Percentiles rank a stretch among this genome's conserved stretches.
These are phyloP conservation scores for Gastracanthus pulcherrimus DNA, from an alignment of 2,888 invertebrate species.

Conservation along the genomic window DNA sequence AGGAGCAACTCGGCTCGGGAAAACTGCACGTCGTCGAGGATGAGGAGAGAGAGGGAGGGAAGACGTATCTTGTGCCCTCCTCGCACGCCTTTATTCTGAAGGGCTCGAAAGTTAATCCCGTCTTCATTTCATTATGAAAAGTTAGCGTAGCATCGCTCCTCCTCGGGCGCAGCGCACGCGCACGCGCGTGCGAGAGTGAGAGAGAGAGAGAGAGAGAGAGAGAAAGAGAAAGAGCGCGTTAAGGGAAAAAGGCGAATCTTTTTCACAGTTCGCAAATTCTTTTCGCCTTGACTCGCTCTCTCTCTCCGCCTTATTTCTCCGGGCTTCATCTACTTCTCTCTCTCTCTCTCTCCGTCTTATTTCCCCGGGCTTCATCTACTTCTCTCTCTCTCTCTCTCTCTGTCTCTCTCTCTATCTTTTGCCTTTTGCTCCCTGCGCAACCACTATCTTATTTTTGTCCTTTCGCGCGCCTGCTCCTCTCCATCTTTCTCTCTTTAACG, in stretches of 20 bases:
- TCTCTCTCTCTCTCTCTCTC: slow-evolving; percentile 20
- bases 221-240: not conserved
- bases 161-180: too few relatives aligned
- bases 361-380: not conserved
- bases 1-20: not conserved
- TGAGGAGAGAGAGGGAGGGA: not conserved
- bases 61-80: not conserved
- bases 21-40: not conserved
- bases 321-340: slow-evolving; percentile 32
- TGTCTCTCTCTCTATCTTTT: too few relatives aligned
- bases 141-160: slow-evolving; percentile 38
- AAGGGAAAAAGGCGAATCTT: slow-evolving; percentile 51
- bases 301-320: slow-evolving; percentile 38
- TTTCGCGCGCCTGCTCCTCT: too few relatives aligned
- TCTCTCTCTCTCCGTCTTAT: slow-evolving; percentile 46
- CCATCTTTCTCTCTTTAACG: slow-evolving; percentile 22
- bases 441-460: slow-evolving; percentile 28
- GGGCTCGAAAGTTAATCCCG: slow-evolving; percentile 55
- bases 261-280: slow-evolving; percentile 58
- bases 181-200: not conserved
- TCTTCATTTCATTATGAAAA: slow-evolving; percentile 58
- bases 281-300: slow-evolving; percentile 54
- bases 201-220: too few relatives aligned
- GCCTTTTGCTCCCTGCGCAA: not conserved
- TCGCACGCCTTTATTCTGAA: slow-evolving; percentile 8